Base-by-base conservation (phyloP, 92 coral and sea anemone species). In the Umimayanthus kanabou region DNA sequence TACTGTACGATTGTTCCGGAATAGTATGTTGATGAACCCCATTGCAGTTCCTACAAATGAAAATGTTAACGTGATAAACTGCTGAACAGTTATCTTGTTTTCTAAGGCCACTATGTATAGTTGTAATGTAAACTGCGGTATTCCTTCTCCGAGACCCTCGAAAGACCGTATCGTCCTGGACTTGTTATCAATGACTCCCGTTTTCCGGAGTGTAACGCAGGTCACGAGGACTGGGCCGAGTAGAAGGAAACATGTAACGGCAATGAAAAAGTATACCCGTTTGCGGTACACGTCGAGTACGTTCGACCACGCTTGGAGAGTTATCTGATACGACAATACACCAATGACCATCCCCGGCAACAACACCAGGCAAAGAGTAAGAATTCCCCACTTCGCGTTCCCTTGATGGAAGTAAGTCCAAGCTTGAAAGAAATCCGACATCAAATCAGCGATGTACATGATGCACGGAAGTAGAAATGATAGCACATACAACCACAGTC, bases 201-300 rank as follows among this genome's bases (percentile, higher is more conserved):
- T 76, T 42, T 76, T 76, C 29, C 80, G 49, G 6, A 76, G 53
- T 3, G 80, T 42, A 9, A 76, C 80, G 14, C 80, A 76, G 7
- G 13, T 30, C 50, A 76, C 80, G 29, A 76, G 49, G 53, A 76
- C 80, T 15, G 80, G 80, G 25, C 80, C 80, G 28, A 76, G 80
- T 39, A 76, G 57, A 22, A 76, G 53, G 11, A 43, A 29, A 43
- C 53, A 42, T n/a, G 80, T 40, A 15, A 40, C 40, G 57, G 33
- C 29, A 20, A 40, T 18, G 14, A 76, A 40, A 39, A 11, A 40
- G 25, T 43, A 29, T 14, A 43, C 29, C 26, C 39, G 26, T 15
- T 8, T 39, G 49, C 50, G 25, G 15, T 6, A 30, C 13, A 9
- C 20, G 25, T 15, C 1, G n/a, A 23, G 2, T 3, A 76, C 80